Evolutionary conservation across 2,888 invertebrate genomes (phyloP).

Genomic region (Bugula neritina): DNA sequence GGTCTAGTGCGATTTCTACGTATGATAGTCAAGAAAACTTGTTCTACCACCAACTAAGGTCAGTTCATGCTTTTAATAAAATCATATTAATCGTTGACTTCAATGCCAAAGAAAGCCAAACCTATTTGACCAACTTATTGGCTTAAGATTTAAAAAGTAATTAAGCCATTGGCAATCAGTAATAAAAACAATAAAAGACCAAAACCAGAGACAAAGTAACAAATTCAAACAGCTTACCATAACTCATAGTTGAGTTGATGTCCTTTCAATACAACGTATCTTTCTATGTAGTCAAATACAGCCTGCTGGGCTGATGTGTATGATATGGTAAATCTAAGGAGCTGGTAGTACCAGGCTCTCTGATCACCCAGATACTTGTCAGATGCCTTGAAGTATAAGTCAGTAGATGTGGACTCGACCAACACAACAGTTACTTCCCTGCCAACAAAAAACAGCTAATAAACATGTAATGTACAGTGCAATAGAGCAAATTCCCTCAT

Average conservation of each 20-base stretch:
- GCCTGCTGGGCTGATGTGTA: conserved; percentile 26
- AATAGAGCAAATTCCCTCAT: not conserved
- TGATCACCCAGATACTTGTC: conserved; percentile 35
- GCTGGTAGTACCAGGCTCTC: conserved; percentile 34
- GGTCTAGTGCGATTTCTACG: too few species aligned
- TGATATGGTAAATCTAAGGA: conserved; percentile 31
- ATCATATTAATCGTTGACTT: too few species aligned
- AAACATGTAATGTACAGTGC: not conserved
- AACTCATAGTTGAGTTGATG: conserved; percentile 1
- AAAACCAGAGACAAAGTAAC: too few species aligned
- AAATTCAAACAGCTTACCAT: not conserved
- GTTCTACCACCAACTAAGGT: too few species aligned
- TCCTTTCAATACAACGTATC: not conserved
- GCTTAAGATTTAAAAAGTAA: too few species aligned
- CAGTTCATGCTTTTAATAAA: too few species aligned
- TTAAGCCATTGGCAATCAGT: too few species aligned
- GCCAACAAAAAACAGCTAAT: not conserved
- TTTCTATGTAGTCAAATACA: not conserved
- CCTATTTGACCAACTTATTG: too few species aligned
- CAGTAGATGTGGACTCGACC: not conserved
- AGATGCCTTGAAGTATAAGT: conserved; percentile 34
- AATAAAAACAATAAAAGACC: too few species aligned
- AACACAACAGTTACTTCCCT: not conserved
- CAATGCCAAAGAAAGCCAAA: too few species aligned
- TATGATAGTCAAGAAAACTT: too few species aligned